These are phyloP conservation scores for Poecilus cupreus DNA, from an alignment of 2,888 invertebrate genomes.

Conservation along the genomic window DNA sequence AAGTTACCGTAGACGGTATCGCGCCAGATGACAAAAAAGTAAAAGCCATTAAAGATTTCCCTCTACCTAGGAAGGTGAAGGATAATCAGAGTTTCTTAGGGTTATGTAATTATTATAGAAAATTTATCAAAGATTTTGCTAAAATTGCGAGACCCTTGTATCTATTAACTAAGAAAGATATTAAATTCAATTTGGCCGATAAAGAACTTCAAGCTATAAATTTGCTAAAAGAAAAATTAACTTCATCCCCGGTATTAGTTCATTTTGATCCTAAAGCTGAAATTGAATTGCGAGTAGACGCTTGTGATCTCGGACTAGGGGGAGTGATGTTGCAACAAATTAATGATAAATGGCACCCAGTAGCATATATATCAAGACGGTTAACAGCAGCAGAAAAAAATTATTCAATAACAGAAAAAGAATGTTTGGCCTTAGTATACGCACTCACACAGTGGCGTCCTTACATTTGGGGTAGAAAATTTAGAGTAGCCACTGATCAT, in stretches of 20 bases:
- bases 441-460: slow-evolving; percentile 22
- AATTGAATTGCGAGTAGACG: slow-evolving; percentile 66
- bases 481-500: slow-evolving; percentile 23
- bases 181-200: slow-evolving; percentile 57
- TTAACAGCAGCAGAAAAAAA: slow-evolving; percentile 57
- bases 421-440: slow-evolving; percentile 36
- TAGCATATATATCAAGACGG: slow-evolving; percentile 63
- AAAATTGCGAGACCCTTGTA: slow-evolving; percentile 63
- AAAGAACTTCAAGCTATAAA: slow-evolving; percentile 60
- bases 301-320: slow-evolving; percentile 66
- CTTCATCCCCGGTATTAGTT: slow-evolving; percentile 61
- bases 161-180: slow-evolving; percentile 58
- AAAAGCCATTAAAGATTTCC: slow-evolving; percentile 57
- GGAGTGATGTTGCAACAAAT: slow-evolving; percentile 66
- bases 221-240: slow-evolving; percentile 63
- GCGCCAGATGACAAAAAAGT: slow-evolving; percentile 53
- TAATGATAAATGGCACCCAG: slow-evolving; percentile 66
- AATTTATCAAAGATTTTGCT: slow-evolving; percentile 64
- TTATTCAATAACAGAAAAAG: slow-evolving; percentile 59
- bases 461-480: slow-evolving; percentile 30
- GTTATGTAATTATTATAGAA: slow-evolving; percentile 65
- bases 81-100: slow-evolving; percentile 59
- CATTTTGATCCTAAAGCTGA: slow-evolving; percentile 64
- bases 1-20: slow-evolving; percentile 42
- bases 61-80: slow-evolving; percentile 52